A percentile compares a stretch with the other conserved stretches of the same genome.
Conservation (phyloP, 2,113 vertebrate species). For the Ibidorhyncha struthersii region DNA sequence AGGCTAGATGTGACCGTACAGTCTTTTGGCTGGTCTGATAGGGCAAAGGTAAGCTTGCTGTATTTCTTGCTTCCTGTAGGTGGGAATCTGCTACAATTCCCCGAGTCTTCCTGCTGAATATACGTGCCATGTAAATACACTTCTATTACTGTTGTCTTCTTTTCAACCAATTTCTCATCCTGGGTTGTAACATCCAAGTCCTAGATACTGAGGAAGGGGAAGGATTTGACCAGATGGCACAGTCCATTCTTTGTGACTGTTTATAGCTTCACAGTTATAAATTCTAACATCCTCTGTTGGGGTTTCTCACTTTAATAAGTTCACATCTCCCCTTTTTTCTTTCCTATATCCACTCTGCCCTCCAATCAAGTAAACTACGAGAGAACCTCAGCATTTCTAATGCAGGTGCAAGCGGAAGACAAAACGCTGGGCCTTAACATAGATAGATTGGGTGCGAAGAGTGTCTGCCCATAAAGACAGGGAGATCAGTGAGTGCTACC, state of each 20-base stretch:
- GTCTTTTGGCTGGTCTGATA: constrained; percentile 97
- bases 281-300: not conserved
- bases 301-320: not conserved
- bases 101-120: not conserved
- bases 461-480: not conserved
- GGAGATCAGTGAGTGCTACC: not conserved
- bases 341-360: not conserved
- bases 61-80: constrained; percentile 34
- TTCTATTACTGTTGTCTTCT: not conserved
- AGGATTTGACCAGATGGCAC: not conserved
- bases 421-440: not conserved
- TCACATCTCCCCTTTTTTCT: not conserved
- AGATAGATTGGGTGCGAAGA: not conserved
- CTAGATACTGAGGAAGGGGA: not conserved
- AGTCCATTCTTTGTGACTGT: not conserved
- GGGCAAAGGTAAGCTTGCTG: constrained; percentile 84
- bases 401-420: not conserved
- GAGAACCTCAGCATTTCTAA: not conserved
- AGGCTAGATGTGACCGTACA: constrained; percentile 95
- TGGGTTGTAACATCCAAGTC: not conserved
- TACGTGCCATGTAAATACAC: not conserved
- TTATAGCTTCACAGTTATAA: not conserved
- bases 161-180: not conserved
- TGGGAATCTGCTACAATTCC: not conserved
- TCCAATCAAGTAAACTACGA: not conserved